Conservation (phyloP, 2,113 vertebrate species). For the Crotalus tigris region DNA sequence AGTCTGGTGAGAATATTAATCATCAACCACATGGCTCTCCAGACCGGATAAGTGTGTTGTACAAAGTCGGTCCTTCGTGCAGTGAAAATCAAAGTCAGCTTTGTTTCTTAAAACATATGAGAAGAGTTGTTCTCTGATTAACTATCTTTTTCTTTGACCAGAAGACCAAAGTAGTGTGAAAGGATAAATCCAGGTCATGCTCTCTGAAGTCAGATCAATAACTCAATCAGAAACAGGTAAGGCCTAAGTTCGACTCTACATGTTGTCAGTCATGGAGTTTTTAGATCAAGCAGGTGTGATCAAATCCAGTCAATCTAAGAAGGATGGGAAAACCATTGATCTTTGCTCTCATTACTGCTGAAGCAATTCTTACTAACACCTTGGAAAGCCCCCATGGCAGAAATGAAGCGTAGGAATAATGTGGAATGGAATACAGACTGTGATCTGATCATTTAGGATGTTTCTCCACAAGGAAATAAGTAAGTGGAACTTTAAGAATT, state of each 20-base stretch:
- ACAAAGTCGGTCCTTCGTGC: background rate
- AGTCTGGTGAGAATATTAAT: background rate
- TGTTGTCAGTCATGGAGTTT: constrained; percentile 22
- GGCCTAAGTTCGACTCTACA: constrained; percentile 10
- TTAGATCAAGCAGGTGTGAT: background rate
- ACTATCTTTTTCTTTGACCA: constrained; percentile 42
- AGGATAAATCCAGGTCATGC: constrained; percentile 35
- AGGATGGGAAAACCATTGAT: background rate
- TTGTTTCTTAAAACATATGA: constrained; percentile 33
- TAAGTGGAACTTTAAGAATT: background rate
- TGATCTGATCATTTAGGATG: background rate
- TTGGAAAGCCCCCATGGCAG: background rate
- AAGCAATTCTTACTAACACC: background rate
- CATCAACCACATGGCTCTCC: background rate
- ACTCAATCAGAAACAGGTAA: constrained; percentile 46
- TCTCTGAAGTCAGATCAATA: constrained; percentile 43
- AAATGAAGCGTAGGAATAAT: background rate
- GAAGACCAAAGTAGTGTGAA: background rate
- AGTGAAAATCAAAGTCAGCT: background rate
- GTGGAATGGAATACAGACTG: background rate
- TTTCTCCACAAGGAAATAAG: accelerated
- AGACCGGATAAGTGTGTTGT: background rate
- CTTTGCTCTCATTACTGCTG: constrained; percentile 17
- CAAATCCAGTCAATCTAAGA: background rate
- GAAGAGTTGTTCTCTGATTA: constrained; percentile 39